Conservation (phyloP, 2,113 vertebrate genomes). For the Struthidea cinerea region DNA sequence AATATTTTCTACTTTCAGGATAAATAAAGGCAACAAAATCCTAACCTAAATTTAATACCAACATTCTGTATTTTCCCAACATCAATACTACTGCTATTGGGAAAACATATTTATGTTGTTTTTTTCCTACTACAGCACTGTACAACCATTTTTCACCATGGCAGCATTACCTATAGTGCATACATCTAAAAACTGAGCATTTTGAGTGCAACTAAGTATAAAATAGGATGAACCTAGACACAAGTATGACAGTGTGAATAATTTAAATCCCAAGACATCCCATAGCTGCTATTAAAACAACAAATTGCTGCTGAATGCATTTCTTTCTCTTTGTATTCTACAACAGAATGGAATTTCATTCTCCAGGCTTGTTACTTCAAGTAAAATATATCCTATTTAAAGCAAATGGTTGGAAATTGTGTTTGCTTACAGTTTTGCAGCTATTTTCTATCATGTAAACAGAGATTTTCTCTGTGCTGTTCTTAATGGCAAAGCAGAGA, state of each 20-base stretch:
- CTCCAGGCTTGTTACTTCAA: background rate
- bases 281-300: background rate
- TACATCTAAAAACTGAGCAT: background rate
- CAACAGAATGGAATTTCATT: background rate
- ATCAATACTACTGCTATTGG: background rate
- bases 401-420: background rate
- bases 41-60: background rate
- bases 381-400: background rate
- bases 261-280: constrained; percentile 18
- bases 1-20: background rate
- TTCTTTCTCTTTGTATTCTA: background rate
- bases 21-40: background rate
- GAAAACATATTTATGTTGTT: background rate
- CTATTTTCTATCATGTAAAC: background rate
- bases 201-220: background rate
- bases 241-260: background rate
- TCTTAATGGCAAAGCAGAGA: background rate
- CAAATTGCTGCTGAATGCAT: background rate
- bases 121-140: background rate
- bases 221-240: background rate
- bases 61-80: background rate
- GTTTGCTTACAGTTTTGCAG: background rate
- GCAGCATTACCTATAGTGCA: background rate
- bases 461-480: background rate
- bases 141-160: background rate